These are phyloP conservation scores for Leucania comma DNA, from an alignment of 2,888 invertebrate species.

Conservation along the genomic window DNA sequence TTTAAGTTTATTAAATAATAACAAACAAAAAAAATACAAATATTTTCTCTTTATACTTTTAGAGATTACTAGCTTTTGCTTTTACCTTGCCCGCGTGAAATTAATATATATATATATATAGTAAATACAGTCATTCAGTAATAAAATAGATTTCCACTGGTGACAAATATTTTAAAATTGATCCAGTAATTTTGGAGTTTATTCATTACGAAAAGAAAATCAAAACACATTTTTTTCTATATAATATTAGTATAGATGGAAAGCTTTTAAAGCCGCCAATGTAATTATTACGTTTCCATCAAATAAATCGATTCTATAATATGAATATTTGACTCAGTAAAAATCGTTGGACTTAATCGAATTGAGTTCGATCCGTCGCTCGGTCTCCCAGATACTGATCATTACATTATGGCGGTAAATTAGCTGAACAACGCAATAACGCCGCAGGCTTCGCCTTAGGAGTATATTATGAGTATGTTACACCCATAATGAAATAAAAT, in stretches of 20 bases:
- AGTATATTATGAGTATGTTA: conserved; percentile 40
- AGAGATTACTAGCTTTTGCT: no score
- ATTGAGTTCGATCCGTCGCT: conserved; percentile 46
- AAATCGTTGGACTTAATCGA: conserved; percentile 52
- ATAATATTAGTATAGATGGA: not conserved
- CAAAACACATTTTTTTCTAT: no score
- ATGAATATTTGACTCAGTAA: conserved; percentile 37
- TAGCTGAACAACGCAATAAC: conserved; percentile 50
- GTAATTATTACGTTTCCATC: conserved; percentile 22
- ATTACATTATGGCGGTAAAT: conserved; percentile 58
- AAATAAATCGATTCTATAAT: conserved; percentile 38
- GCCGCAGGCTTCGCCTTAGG: conserved; percentile 30
- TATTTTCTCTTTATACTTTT: no score
- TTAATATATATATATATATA: no score
- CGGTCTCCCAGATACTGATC: conserved; percentile 40
- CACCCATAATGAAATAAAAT: conserved; percentile 34
- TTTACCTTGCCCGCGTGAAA: no score
- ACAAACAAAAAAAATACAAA: no score
- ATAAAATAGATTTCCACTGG: no score
- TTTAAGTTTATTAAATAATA: no score
- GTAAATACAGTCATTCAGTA: no score
- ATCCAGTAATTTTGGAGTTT: no score
- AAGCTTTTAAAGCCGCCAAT: conserved; percentile 13
- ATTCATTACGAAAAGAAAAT: no score
- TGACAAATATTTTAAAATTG: no score